Evolutionary conservation across 2,797 vertebrate species (phyloP), one percentile per base, ranked within the genome.

Genomic region (Capromys pilorides): DNA sequence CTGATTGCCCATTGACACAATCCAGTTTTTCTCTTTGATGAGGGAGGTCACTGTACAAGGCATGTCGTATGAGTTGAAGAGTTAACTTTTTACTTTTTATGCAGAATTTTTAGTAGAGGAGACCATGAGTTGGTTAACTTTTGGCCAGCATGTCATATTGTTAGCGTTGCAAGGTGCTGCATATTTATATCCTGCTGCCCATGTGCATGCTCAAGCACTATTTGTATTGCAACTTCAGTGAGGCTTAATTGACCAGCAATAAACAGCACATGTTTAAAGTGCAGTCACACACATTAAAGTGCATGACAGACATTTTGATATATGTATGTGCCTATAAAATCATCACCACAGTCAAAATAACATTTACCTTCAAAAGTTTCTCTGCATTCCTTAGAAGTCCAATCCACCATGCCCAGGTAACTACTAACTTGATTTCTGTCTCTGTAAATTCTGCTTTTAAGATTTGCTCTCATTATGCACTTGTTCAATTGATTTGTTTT

Each of bases 91-190:
- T 24, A 22, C 73, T 77, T 51, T 78, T 49, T 24, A 10, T 1
- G 14, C 7, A 26, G n/a, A 49, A 39, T 84, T 80, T 67, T 45
- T 51, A 19, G 21, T 31, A 54, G 73, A 51, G 8, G 26, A 84
- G 33, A 39, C 61, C 31, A 2, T 1, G 24, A 13, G 21, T 9
- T 5, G 49, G 2, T 33, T n/a, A 64, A 21, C 69, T 91, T 41
- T 61, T 24, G 41, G 77, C 1, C 7, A 18, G 33, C n/a, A 24
- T 93, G 80, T 69, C n/a, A 28, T 13, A 12, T 54, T 6, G 54
- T 31, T 24, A 61, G 83, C 39, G 94, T 83, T 94, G 9, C 57
- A 94, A 87, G 45, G 61, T 19, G 6, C 31, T 79, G 62, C 62
- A 36, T 81, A 85, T 80, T 36, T 41, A 1, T 41, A 26, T 12